Conservation (phyloP, 1,140 invertebrate genomes). For the Hycleus phaleratus region DNA sequence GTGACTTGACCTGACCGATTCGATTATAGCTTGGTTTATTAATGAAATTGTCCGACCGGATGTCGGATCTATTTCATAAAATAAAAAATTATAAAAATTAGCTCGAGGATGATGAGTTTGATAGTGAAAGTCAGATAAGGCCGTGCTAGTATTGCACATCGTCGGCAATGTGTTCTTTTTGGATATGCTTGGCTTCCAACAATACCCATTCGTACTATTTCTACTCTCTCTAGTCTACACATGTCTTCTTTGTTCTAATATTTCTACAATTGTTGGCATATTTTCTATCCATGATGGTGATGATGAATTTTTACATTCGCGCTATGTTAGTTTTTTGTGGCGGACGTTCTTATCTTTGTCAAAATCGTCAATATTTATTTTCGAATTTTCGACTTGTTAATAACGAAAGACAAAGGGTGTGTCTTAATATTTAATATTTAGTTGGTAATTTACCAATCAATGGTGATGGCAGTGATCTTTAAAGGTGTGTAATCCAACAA, state of each 20-base stretch:
- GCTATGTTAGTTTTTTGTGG: no score
- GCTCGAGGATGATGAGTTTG: conserved; percentile 26
- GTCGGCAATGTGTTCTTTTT: conserved; percentile 4
- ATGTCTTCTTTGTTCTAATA: conserved; percentile 6
- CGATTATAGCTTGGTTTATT: background rate
- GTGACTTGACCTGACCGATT: background rate
- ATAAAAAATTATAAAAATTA: conserved; percentile 18
- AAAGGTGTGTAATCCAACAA: conserved; percentile 13
- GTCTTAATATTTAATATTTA: no score
- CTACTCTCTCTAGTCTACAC: conserved; percentile 14
- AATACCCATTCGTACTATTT: conserved; percentile 27
- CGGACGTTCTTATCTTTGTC: no score
- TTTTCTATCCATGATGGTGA: no score
- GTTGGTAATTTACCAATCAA: no score
- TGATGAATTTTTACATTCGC: no score
- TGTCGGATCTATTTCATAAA: conserved; percentile 12
- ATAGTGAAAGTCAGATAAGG: conserved; percentile 35
- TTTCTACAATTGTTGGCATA: background rate
- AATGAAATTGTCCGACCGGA: conserved; percentile 5
- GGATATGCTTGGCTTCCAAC: conserved; percentile 33
- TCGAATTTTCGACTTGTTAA: no score
- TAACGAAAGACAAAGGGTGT: no score
- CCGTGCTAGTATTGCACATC: conserved; percentile 19
- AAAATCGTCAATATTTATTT: no score
- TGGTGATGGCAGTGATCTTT: conserved; percentile 20